Base-by-base conservation (phyloP, 2,888 invertebrate species). In the Steinernema scapterisci region DNA sequence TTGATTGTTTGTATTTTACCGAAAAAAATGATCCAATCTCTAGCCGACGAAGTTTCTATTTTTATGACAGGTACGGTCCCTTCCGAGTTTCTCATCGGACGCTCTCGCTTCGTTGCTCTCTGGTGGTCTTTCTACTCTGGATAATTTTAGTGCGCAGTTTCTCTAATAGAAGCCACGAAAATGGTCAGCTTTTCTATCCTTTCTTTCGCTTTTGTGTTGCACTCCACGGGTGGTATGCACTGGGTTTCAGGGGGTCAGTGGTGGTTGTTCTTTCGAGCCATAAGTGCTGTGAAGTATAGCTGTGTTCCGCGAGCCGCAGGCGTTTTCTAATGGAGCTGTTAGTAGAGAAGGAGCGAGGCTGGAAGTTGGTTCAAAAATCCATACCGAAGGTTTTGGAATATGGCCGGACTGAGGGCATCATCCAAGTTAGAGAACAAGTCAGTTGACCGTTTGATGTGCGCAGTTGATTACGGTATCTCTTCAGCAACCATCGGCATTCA, bases 301-400 rank as follows among this genome's bases (percentile, higher is more conserved):
- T 23, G 46, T 31, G 46, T 71, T 71, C 51, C 23, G 45, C n/a
- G n/a, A n/a, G n/a, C 19, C 54, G 21, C 19, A 54, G 21, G 2
- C 38, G 63, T 63, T 25, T 31, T n/a, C 38, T 63, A 27, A 63
- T 63, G 63, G 63, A 63, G 38, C 31, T 31, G n/a, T 31, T 63
- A n/a, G 25, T 27, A 63, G 54, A 54, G 44, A 48, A 70, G 70
- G 43, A 71, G 0, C 77, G 80, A 38, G 86, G 86, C 9, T 86
- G 86, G 86, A 83, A 81, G 52, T 48, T 81, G 74, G 81, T 87
- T 0, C 85, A 86, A 73, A 86, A 87, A 73, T 75, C 78, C 1
- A 72, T 86, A 5, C 85, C 86, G 5, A 75, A 83, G 52, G 82
- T 87, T 27, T 77, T 86, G 45, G 87, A 87, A 70, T 88, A 87